Base-by-base conservation (phyloP, 2,113 vertebrate species). In the Saccopteryx leptura region DNA sequence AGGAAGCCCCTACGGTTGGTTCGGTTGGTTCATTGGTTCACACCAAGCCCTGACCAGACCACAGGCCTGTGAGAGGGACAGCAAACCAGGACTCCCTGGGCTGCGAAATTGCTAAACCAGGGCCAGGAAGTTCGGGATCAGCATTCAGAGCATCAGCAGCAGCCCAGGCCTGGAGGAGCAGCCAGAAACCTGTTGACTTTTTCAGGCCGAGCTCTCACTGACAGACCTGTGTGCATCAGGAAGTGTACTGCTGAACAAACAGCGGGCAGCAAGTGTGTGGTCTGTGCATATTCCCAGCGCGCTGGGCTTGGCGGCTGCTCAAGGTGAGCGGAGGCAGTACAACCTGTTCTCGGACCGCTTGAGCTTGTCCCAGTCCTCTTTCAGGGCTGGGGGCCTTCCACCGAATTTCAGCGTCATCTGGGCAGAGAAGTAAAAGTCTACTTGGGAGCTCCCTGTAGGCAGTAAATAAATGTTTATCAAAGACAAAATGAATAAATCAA, bases 291-390 rank as follows among this genome's bases (percentile, higher is more conserved):
- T 54, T 96, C 93, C 93, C 97, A 93, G 48, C n/a, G 1, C 23
- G 18, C 56, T 0, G 1, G 6, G 56, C 48, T 95, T 97, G 97
- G 96, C 98, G 50, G 7, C 0, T 0, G 78, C 97, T 98, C 93
- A 95, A 97, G 97, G 98, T 94, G 94, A 98, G 96, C 96, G n/a
- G 58, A 81, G 94, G 96, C 74, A 75, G 87, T 54, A 1, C 0
- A 96, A 96, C 95, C 0, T 23, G 85, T 90, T 98, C 95, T 21
- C 23, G 58, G 33, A 48, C 66, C n/a, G 2, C 90, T 48, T 17
- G 80, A 7, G 72, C 5, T 66, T 87, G 68, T 60, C 95, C 33
- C 12, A 95, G 80, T 46, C 61, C 82, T 52, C 93, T 85, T 54
- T 66, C 50, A 4, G 33, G 31, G 0, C 28, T 39, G 21, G 63